A percentile compares a stretch with the other conserved stretches of the same genome.
Conservation (phyloP, 2,113 vertebrate species). For the Calyptomena viridis region DNA sequence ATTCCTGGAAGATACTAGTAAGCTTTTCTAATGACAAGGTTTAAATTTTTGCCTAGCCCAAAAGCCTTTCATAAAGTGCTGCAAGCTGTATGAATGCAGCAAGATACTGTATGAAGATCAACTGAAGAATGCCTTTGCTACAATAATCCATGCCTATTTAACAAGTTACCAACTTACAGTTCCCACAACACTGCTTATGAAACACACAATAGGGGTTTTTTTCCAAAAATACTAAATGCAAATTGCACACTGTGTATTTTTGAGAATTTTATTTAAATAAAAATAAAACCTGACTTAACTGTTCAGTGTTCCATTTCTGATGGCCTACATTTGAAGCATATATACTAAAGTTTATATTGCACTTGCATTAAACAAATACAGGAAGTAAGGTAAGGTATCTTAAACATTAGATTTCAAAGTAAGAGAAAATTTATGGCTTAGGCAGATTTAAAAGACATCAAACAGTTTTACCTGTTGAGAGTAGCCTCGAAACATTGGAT, state of each 20-base stretch:
- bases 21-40: neutral
- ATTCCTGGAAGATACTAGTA: neutral
- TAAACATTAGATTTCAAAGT: neutral
- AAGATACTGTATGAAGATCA: neutral
- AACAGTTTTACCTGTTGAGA: conserved; percentile 88
- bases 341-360: neutral
- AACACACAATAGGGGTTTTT: neutral
- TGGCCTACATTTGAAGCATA: neutral
- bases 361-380: neutral
- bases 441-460: neutral
- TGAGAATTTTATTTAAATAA: neutral
- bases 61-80: neutral
- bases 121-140: neutral
- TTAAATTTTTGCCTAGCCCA: neutral
- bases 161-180: neutral
- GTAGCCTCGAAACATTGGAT: conserved; percentile 96
- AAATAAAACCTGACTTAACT: neutral
- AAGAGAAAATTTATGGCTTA: neutral
- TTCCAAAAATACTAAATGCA: neutral
- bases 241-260: neutral
- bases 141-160: neutral
- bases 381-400: neutral
- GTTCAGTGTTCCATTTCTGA: neutral
- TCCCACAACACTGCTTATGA: neutral
- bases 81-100: neutral